Percentiles rank a stretch among this genome's conserved stretches.
phyloP scores from a whole-genome alignment of 2,888 invertebrate species.

The Stictocephala bisonia region DNA sequence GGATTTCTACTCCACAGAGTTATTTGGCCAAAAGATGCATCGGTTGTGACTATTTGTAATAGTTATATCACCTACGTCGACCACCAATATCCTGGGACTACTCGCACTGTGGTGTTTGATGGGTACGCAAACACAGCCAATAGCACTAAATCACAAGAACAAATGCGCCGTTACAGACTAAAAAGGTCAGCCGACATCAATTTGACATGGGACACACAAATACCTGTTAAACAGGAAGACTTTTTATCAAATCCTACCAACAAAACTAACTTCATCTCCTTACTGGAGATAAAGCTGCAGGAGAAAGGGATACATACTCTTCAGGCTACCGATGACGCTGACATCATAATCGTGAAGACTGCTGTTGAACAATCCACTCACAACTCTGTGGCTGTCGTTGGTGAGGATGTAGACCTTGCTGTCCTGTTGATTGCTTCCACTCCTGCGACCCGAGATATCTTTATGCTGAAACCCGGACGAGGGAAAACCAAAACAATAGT shows the following conservation, averaged over 20 bases:
- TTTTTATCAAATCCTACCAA: constrained; percentile 56
- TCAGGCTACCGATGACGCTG: background rate
- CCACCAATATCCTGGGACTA: constrained; percentile 53
- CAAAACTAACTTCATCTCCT: no score
- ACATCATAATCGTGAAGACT: background rate
- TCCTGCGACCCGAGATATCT: no score
- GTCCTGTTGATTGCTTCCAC: no score
- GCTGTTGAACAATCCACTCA: no score
- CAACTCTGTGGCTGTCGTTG: no score
- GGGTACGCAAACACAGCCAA: no score
- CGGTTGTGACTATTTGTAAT: constrained; percentile 52
- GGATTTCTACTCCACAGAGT: no score
- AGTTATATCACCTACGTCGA: constrained; percentile 57
- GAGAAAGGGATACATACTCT: background rate
- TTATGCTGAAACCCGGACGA: no score
- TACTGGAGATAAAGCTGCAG: constrained; percentile 52
- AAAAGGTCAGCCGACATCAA: constrained; percentile 49
- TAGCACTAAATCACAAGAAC: no score
- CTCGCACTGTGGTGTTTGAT: constrained; percentile 56
- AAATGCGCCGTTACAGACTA: background rate
- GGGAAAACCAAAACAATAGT: no score
- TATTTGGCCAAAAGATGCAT: constrained; percentile 45
- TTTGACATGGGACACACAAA: constrained; percentile 51
- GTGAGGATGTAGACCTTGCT: no score
- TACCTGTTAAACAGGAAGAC: constrained; percentile 53